These are phyloP conservation scores for Sternotherus odoratus DNA, from an alignment of 2,797 vertebrate genomes.

Conservation along the genomic window DNA sequence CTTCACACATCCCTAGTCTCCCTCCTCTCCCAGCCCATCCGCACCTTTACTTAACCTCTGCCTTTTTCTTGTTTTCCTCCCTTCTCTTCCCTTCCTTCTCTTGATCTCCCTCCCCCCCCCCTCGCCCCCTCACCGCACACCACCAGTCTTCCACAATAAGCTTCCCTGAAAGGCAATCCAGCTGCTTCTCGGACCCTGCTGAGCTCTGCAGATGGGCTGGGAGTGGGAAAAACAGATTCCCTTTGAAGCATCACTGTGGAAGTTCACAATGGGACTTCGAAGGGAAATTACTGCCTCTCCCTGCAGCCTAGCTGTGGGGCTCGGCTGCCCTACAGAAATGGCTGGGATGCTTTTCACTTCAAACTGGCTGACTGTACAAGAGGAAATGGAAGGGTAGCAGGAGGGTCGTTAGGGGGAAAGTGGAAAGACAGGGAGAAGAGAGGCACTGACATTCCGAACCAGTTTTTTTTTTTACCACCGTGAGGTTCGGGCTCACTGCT, in stretches of 20 bases:
- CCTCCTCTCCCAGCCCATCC: not conserved
- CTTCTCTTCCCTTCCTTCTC: not conserved
- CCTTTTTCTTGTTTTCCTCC: slow-evolving; percentile 19
- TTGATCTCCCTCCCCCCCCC: not conserved
- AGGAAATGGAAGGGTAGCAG: slow-evolving; percentile 10
- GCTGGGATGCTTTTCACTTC: slow-evolving; percentile 32
- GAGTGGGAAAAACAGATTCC: not conserved
- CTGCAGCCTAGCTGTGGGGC: slow-evolving; percentile 38
- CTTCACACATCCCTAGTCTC: not conserved
- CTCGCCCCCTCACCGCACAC: too few species aligned
- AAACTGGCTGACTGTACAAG: slow-evolving; percentile 40
- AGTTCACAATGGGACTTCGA: not conserved
- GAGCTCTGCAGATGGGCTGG: slow-evolving; percentile 26
- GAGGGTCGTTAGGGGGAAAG: slow-evolving; percentile 1
- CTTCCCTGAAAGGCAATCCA: slow-evolving; percentile 12
- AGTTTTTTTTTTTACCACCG: not conserved
- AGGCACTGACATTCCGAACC: not conserved
- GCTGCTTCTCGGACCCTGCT: slow-evolving; percentile 45
- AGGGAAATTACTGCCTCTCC: slow-evolving; percentile 63
- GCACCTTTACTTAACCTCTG: not conserved
- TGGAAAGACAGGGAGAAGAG: not conserved
- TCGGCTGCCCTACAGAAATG: slow-evolving; percentile 3
- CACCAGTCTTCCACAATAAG: fast-evolving
- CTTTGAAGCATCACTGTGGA: slow-evolving; percentile 64
- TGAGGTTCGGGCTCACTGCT: fast-evolving